Evolutionary conservation across 2,888 invertebrate species (phyloP).

Genomic region (Cephus spinipes): DNA sequence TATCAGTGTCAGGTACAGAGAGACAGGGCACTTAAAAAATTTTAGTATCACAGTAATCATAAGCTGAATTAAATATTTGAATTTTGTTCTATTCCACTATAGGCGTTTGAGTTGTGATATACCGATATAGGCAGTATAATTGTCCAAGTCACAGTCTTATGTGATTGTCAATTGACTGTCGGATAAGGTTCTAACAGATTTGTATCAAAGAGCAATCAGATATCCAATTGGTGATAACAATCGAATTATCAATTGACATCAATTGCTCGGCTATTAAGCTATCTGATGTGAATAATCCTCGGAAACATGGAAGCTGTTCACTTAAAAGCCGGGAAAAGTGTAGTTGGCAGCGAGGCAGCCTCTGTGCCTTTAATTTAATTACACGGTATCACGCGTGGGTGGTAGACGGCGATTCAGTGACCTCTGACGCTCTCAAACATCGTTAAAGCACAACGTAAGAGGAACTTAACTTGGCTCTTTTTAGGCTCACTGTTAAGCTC

Average conservation of each 20-base stretch:
- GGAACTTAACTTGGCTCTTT: background rate
- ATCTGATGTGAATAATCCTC: background rate
- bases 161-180: background rate
- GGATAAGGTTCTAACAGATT: background rate
- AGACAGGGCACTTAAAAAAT: background rate
- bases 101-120: background rate
- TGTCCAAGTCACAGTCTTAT: background rate
- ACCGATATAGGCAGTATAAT: background rate
- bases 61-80: background rate
- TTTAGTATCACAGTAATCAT: background rate
- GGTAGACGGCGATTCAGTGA: slow-evolving; percentile 22
- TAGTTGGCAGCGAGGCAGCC: background rate
- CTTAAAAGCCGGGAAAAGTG: background rate
- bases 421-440: slow-evolving; percentile 15
- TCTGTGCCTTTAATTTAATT: slow-evolving; percentile 21
- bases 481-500: background rate
- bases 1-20: background rate
- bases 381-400: slow-evolving; percentile 16
- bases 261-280: background rate
- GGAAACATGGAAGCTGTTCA: background rate
- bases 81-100: background rate
- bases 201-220: background rate
- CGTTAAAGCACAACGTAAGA: slow-evolving; percentile 1
- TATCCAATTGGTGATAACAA: background rate
- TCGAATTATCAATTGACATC: background rate